Conservation (phyloP, 2,113 vertebrate genomes). For the Petrocephalus microphthalmus region DNA sequence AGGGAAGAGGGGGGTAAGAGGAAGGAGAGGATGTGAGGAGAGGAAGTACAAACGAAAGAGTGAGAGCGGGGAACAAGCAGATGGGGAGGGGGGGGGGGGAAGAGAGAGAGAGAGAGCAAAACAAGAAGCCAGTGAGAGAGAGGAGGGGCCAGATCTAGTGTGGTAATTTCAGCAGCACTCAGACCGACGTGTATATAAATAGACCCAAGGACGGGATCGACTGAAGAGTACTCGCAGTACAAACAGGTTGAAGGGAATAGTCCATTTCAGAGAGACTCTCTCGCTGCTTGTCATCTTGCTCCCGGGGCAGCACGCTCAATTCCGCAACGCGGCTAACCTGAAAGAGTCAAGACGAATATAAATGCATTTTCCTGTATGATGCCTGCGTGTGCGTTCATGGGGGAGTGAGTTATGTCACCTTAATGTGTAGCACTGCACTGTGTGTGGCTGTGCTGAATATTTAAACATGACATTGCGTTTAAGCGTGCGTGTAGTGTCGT, state of each 20-base stretch:
- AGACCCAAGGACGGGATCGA: conserved; percentile 40
- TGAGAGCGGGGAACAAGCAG: background rate
- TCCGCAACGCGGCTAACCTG: conserved; percentile 17
- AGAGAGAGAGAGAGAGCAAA: background rate
- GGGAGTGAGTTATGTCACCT: background rate
- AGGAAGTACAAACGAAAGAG: background rate
- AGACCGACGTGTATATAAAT: conserved; percentile 39
- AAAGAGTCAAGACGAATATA: background rate
- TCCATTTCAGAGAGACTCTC: background rate
- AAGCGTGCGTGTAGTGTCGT: background rate
- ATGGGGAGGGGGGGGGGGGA: background rate
- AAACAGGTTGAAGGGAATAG: conserved; percentile 34
- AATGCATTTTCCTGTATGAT: background rate
- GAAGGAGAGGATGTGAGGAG: background rate
- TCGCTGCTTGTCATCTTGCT: background rate
- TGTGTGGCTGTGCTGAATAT: background rate
- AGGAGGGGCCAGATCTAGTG: conserved; percentile 25
- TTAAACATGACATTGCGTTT: background rate
- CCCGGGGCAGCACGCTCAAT: background rate
- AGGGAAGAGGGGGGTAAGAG: background rate
- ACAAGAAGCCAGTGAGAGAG: conserved; percentile 18
- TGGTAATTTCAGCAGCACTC: conserved; percentile 32
- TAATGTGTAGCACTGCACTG: background rate
- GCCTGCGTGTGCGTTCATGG: background rate
- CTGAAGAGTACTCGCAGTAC: conserved; percentile 38